phyloP scores from a whole-genome alignment of 2,113 vertebrate genomes.

The Chaetorhynchus papuensis region DNA sequence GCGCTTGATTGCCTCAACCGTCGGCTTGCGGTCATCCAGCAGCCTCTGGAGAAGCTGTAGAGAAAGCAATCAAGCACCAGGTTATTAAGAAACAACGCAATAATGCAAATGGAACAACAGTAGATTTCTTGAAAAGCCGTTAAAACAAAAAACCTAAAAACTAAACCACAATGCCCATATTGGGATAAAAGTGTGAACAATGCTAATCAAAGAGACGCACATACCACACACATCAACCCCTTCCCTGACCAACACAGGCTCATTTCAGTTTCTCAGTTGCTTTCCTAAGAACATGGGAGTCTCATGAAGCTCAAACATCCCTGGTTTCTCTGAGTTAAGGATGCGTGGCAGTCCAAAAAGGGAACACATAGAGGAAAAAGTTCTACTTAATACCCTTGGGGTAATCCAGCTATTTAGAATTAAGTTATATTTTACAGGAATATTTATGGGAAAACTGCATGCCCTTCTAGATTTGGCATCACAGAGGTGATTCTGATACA shows the following conservation, averaged over 20 bases:
- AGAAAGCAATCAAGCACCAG: background rate
- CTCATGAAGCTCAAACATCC: background rate
- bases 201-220: background rate
- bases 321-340: background rate
- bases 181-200: background rate
- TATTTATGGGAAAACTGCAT: background rate
- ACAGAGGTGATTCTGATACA: background rate
- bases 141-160: background rate
- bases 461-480: background rate
- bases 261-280: background rate
- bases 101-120: background rate
- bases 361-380: background rate
- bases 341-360: background rate
- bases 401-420: background rate
- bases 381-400: background rate
- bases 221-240: background rate
- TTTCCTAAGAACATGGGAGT: background rate
- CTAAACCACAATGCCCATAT: background rate
- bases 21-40: conserved; percentile 90
- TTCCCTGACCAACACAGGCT: background rate
- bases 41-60: conserved; percentile 90
- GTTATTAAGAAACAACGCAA: background rate
- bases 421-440: background rate
- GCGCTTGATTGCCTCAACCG: conserved; percentile 89
- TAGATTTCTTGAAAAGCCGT: background rate